Evolutionary conservation across 2,113 vertebrate genomes (phyloP).

Genomic region (Labrus mixtus): DNA sequence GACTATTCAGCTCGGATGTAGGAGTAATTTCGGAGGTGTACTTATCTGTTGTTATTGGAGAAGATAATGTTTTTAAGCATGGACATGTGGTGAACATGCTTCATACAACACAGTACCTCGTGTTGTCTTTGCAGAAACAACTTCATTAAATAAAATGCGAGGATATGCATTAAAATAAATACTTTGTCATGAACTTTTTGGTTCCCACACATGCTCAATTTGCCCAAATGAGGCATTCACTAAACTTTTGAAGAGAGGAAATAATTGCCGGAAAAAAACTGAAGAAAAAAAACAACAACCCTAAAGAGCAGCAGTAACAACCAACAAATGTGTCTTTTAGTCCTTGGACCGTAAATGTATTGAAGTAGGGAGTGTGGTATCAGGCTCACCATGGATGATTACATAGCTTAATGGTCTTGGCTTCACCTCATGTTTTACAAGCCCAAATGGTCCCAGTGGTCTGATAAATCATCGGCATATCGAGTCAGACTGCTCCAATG

Average conservation of each 20-base stretch:
- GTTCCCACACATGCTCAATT: constrained; percentile 70
- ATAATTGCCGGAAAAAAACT: constrained; percentile 51
- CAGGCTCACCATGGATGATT: constrained; percentile 78
- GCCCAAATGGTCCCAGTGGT: constrained; percentile 76
- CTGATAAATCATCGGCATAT: constrained; percentile 79
- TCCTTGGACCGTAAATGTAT: constrained; percentile 66
- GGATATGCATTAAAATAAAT: constrained; percentile 54
- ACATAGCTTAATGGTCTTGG: constrained; percentile 81
- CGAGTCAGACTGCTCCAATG: constrained; percentile 77
- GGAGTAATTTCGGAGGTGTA: constrained; percentile 53
- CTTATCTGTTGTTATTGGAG: constrained; percentile 61
- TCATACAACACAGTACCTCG: constrained; percentile 40
- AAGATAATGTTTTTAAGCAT: constrained; percentile 57
- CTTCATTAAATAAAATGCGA: constrained; percentile 59
- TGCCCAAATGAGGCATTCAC: constrained; percentile 49
- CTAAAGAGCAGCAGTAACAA: constrained; percentile 52
- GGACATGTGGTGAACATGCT: constrained; percentile 45
- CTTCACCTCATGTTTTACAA: constrained; percentile 83
- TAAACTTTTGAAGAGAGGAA: constrained; percentile 59
- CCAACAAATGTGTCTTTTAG: constrained; percentile 63
- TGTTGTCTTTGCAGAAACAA: constrained; percentile 50
- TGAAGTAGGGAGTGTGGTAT: constrained; percentile 68
- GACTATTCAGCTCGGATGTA: constrained; percentile 53
- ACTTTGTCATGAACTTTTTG: constrained; percentile 44
- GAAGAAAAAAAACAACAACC: constrained; percentile 51